Percentiles rank a stretch among this genome's conserved stretches.
Conservation (phyloP, 64 coral and sea anemone genomes). For the Orbicella faveolata region DNA sequence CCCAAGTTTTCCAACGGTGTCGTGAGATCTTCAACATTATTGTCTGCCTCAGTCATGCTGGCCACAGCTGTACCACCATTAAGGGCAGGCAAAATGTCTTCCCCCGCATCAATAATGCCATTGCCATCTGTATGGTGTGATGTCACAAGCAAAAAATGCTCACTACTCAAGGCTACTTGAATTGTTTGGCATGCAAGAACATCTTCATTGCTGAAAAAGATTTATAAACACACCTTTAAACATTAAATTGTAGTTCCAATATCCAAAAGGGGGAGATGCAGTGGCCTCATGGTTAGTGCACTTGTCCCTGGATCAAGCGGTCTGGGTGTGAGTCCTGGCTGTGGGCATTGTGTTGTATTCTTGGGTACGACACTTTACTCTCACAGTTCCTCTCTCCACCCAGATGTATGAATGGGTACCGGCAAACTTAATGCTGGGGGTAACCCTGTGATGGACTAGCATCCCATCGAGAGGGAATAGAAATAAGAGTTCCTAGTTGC, state of each 20-base stretch:
- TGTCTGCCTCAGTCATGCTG: neutral
- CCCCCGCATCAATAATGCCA: neutral
- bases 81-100: neutral
- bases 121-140: neutral
- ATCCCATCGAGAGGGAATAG: no score
- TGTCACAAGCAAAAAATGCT: neutral
- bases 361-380: no score
- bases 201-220: slow-evolving; percentile 7
- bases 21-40: neutral
- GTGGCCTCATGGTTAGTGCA: neutral
- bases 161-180: neutral
- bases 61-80: neutral
- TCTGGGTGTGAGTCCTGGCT: no score
- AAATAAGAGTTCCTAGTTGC: no score
- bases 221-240: neutral
- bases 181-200: neutral
- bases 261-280: neutral
- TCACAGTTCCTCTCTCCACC: no score
- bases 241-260: no score
- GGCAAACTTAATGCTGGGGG: no score
- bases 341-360: no score
- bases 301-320: no score
- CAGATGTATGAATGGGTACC: no score
- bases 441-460: no score
- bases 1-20: neutral